Base-by-base conservation (phyloP, 2,113 vertebrate species). In the Strigops habroptila region DNA sequence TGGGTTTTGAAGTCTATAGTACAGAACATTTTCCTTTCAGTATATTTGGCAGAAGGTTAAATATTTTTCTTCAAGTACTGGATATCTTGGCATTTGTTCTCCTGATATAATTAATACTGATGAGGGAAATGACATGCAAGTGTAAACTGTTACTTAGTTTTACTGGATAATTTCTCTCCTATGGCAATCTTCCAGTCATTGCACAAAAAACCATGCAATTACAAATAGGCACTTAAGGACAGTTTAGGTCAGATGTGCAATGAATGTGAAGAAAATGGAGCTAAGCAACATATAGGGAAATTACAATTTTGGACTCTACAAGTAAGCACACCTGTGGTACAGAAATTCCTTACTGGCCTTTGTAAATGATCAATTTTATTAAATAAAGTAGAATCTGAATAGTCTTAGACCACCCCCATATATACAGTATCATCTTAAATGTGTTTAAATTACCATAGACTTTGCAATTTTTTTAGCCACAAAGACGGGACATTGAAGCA, bases 221-320 rank as follows among this genome's bases (percentile, higher is more conserved):
- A 83, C n/a, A 88, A 46, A 82, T 11, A 86, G 82, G 96, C 94
- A 94, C 91, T 94, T 97, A 93, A 49, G 77, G 79, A 59, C 64
- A 83, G 80, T 67, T 85, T 70, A 96, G 88, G 76, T 88, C 82
- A 95, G 75, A 62, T 74, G 88, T 94, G 88, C 92, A 92, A 43
- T 94, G 59, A 41, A 74, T 62, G 8, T 41, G 80, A 90, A 92
- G 86, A 73, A 86, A 80, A 67, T 23, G 28, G 31, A 96, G 64
- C 64, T 70, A 59, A 88, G 68, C 22, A 90, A 62, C 64, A 7
- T 6, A 18, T 5, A 73, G 71, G 88, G 25, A 82, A 88, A 51
- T 64, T 1, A 51, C 52, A 71, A 6, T 65, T 90, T 90, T n/a
- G n/a, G 82, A 43, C 59, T 81, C 53, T 73, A 24, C 82, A 80